These are phyloP conservation scores for Myzus persicae DNA, from an alignment of 1,140 invertebrate species.

Conservation along the genomic window DNA sequence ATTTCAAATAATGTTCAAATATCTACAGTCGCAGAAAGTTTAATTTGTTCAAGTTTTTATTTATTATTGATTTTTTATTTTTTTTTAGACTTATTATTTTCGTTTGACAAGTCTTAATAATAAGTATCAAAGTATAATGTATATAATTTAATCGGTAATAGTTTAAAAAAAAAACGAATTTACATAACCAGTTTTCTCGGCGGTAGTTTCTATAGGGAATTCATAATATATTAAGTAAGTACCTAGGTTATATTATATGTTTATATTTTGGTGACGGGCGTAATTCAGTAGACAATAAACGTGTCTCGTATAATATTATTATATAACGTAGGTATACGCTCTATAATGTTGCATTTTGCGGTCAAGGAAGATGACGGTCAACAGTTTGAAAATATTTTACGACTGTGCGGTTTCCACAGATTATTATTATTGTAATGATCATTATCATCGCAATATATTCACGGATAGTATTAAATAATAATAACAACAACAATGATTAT, in stretches of 20 bases:
- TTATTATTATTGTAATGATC: neutral
- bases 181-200: neutral
- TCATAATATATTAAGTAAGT: neutral
- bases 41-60: neutral
- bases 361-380: too few relatives aligned
- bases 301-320: neutral
- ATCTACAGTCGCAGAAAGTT: neutral
- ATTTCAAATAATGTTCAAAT: neutral
- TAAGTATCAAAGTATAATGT: neutral
- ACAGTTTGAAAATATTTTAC: too few relatives aligned
- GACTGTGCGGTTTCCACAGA: neutral
- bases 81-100: neutral
- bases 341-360: neutral
- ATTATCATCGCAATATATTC: neutral
- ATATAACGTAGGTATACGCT: neutral
- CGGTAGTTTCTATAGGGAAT: neutral
- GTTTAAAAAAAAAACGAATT: neutral
- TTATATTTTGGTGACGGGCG: neutral
- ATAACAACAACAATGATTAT: neutral
- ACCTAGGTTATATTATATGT: neutral
- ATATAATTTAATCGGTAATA: neutral
- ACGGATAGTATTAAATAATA: neutral
- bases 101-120: neutral
- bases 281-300: slow-evolving; percentile 1
- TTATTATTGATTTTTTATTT: neutral